These are phyloP conservation scores for Oscheius onirici DNA, from an alignment of 2,888 invertebrate species.

Conservation along the genomic window DNA sequence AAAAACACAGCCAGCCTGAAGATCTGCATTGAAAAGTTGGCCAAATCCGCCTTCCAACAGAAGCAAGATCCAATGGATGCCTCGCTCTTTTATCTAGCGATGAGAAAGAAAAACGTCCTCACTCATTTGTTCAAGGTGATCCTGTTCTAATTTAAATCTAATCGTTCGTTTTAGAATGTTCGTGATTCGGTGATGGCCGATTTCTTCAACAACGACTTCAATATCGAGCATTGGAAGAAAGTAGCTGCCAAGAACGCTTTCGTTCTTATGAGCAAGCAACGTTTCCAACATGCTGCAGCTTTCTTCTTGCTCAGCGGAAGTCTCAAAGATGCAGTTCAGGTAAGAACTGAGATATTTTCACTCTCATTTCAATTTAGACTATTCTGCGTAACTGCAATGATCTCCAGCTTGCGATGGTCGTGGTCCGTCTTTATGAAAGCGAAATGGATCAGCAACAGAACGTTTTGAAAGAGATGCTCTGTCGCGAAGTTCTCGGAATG, in stretches of 20 bases:
- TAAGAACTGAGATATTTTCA: constrained; percentile 70
- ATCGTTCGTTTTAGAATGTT: constrained; percentile 81
- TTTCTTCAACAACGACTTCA: constrained; percentile 94
- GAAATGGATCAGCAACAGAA: constrained; percentile 78
- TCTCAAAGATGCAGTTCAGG: constrained; percentile 93
- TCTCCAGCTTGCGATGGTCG: constrained; percentile 91
- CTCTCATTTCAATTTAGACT: constrained; percentile 34
- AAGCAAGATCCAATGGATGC: constrained; percentile 96
- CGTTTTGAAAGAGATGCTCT: constrained; percentile 44
- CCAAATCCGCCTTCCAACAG: constrained; percentile 89
- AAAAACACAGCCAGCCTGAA: constrained; percentile 84
- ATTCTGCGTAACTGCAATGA: constrained; percentile 82
- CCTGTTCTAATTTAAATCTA: neutral
- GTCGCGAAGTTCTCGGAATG: constrained; percentile 64
- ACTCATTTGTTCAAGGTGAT: constrained; percentile 86
- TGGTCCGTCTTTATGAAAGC: constrained; percentile 87
- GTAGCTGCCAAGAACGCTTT: constrained; percentile 94
- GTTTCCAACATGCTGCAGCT: constrained; percentile 96
- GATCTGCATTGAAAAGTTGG: constrained; percentile 87
- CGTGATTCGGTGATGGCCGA: constrained; percentile 89
- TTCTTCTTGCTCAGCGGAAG: constrained; percentile 95
- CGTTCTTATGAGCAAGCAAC: constrained; percentile 90
- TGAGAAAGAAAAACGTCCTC: constrained; percentile 95
- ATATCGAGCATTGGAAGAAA: constrained; percentile 91
- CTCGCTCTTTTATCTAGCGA: constrained; percentile 93